phyloP scores from a whole-genome alignment of 1,140 invertebrate species.

The Drosophila pallidifrons region DNA sequence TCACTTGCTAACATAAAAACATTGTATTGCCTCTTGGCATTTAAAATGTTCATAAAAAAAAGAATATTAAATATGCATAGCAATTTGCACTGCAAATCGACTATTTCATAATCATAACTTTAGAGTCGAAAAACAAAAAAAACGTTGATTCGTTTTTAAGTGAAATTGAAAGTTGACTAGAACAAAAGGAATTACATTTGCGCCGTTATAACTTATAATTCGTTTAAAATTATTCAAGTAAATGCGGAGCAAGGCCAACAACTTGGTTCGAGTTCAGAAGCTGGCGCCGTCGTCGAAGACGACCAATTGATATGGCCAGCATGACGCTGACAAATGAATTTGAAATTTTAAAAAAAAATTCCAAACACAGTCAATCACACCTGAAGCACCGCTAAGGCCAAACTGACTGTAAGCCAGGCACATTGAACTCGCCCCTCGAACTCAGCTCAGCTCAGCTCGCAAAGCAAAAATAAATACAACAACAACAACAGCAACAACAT shows the following conservation, averaged over 20 bases:
- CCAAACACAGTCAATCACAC: constrained; percentile 30
- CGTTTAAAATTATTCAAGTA: constrained; percentile 35
- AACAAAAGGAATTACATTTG: constrained; percentile 19
- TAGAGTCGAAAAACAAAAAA: neutral
- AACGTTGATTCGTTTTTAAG: neutral
- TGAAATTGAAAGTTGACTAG: constrained; percentile 21
- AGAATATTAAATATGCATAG: neutral
- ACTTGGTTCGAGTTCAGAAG: constrained; percentile 50
- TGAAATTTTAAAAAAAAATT: constrained; percentile 44
- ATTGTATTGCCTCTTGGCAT: constrained; percentile 2
- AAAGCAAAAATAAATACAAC: constrained; percentile 29
- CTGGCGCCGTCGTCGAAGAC: constrained; percentile 16
- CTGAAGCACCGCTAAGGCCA: constrained; percentile 64
- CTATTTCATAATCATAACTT: neutral
- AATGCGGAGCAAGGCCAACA: constrained; percentile 74
- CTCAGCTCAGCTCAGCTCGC: neutral
- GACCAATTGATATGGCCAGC: constrained; percentile 40
- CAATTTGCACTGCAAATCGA: neutral
- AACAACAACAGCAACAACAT: constrained; percentile 37
- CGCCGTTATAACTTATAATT: neutral
- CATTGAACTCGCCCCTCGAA: constrained; percentile 69
- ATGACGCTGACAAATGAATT: constrained; percentile 60
- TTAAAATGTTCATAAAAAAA: constrained; percentile 15
- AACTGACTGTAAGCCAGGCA: constrained; percentile 39
- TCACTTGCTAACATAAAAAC: too few species aligned